Conservation (phyloP, 2,113 vertebrate genomes). For the Erythrolamprus reginae region DNA sequence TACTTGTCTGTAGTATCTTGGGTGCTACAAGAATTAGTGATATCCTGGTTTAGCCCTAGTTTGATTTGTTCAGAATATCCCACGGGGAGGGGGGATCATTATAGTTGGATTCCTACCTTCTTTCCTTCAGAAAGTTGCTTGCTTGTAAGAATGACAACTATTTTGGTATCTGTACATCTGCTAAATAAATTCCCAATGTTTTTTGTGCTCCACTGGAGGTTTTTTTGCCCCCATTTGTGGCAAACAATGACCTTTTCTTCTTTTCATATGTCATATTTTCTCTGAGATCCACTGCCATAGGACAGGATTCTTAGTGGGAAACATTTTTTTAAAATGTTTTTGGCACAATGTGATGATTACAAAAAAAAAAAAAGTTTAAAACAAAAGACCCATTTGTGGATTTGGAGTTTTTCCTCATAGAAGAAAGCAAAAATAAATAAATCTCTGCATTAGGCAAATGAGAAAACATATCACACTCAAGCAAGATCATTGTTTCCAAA, state of each 20-base stretch:
- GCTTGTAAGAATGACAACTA: not conserved
- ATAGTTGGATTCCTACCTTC: not conserved
- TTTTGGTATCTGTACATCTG: not conserved
- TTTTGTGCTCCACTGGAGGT: conserved; percentile 6
- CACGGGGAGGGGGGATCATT: not conserved
- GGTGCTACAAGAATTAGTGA: not conserved
- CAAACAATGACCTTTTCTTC: conserved; percentile 43
- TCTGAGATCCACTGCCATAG: conserved; percentile 18
- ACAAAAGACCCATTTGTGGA: conserved; percentile 34
- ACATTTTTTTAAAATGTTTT: conserved; percentile 30
- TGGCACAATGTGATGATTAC: conserved; percentile 3
- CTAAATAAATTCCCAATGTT: not conserved
- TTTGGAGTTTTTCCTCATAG: not conserved
- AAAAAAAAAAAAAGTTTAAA: conserved; percentile 6
- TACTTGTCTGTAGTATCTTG: not conserved
- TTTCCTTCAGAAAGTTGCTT: not conserved
- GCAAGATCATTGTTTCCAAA: not conserved
- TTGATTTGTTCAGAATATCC: not conserved
- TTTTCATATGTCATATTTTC: conserved; percentile 34
- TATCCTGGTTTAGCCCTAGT: not conserved
- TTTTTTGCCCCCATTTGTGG: conserved; percentile 23
- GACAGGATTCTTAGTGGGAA: conserved; percentile 32
- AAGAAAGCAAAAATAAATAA: conserved; percentile 12
- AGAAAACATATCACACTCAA: conserved; percentile 7
- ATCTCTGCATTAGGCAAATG: conserved; percentile 15